Conservation (phyloP, 2,888 invertebrate genomes). For the Chloroclystis v-ata region DNA sequence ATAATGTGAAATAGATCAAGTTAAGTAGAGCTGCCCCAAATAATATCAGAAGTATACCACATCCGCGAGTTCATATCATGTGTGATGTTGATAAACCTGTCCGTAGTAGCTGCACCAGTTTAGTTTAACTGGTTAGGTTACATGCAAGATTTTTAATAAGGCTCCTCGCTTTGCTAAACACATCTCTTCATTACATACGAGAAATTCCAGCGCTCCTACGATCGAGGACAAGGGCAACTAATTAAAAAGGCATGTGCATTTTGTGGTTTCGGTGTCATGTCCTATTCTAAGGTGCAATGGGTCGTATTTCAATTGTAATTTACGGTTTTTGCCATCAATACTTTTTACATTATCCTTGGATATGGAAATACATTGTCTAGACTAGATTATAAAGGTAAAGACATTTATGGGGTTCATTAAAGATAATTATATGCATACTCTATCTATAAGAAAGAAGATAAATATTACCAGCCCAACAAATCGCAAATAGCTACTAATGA, state of each 20-base stretch:
- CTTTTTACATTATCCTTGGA: neutral
- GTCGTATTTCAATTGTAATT: neutral
- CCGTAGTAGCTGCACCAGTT: conserved; percentile 53
- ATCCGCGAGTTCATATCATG: conserved; percentile 67
- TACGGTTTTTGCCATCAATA: neutral
- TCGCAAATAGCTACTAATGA: too few species aligned
- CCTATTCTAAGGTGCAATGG: neutral
- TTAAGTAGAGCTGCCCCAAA: conserved; percentile 45
- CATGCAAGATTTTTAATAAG: conserved; percentile 59
- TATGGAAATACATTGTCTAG: too few species aligned
- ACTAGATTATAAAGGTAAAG: too few species aligned
- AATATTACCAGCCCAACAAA: too few species aligned
- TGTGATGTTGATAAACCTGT: conserved; percentile 68
- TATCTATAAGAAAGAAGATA: too few species aligned
- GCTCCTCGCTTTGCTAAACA: conserved; percentile 54
- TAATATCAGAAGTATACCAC: conserved; percentile 71
- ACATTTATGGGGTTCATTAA: too few species aligned
- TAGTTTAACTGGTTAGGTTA: conserved; percentile 59
- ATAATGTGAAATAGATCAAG: conserved; percentile 18
- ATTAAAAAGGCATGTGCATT: conserved; percentile 11
- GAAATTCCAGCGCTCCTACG: conserved; percentile 37
- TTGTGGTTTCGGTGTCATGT: conserved; percentile 12
- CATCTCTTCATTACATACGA: conserved; percentile 41
- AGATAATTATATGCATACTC: too few species aligned
- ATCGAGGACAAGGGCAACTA: conserved; percentile 25